Conservation (phyloP, 1,140 invertebrate species). For the Cylas formicarius region DNA sequence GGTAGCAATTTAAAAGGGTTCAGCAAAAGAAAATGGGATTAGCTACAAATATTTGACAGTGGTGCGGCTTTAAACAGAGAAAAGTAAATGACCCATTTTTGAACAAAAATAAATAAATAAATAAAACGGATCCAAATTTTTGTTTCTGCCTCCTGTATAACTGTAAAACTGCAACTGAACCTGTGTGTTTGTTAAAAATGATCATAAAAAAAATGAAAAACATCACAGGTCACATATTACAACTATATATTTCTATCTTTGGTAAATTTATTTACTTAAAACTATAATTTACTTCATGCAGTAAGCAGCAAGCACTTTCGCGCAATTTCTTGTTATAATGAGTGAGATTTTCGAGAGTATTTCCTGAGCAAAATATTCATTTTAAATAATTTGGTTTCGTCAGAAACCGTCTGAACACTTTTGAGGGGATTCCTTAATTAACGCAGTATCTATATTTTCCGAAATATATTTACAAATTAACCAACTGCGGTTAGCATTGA, state of each 20-base stretch:
- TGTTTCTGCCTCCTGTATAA: not conserved
- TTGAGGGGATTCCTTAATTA: slow-evolving; percentile 2
- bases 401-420: slow-evolving; percentile 4
- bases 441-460: not conserved
- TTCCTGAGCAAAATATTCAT: not conserved
- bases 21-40: no score
- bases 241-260: slow-evolving; percentile 35
- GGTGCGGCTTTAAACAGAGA: no score
- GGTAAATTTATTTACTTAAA: slow-evolving; percentile 30
- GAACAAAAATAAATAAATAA: not conserved
- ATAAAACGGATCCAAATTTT: not conserved
- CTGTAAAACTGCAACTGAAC: slow-evolving; percentile 1
- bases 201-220: slow-evolving; percentile 18
- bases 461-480: not conserved
- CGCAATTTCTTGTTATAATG: not conserved
- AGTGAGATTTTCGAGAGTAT: not conserved
- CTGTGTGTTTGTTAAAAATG: slow-evolving; percentile 11
- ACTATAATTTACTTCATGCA: slow-evolving; percentile 19
- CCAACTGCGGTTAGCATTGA: slow-evolving; percentile 28
- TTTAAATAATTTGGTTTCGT: not conserved
- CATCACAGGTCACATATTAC: slow-evolving; percentile 1
- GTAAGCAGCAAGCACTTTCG: not conserved
- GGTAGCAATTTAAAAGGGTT: no score
- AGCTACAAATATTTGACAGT: no score
- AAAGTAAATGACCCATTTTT: no score